phyloP scores from a whole-genome alignment of 2,888 invertebrate species.

The Steromphala cineraria region DNA sequence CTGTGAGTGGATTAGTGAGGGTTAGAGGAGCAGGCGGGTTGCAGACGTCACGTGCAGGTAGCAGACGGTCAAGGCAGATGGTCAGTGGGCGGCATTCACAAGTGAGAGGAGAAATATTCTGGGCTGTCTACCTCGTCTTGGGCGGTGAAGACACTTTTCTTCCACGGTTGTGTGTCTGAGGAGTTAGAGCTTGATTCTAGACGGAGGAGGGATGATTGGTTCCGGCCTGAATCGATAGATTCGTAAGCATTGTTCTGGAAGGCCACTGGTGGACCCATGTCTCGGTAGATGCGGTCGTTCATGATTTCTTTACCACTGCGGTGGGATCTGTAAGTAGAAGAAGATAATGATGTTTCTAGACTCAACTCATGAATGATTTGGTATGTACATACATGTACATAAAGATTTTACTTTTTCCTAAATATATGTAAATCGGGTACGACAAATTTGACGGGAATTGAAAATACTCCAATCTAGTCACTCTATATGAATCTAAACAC shows the following conservation, averaged over 20 bases:
- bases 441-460: too few species aligned
- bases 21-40: too few species aligned
- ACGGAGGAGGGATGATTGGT: background rate
- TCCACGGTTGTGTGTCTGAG: conserved; percentile 14
- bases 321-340: background rate
- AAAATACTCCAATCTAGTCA: too few species aligned
- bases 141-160: conserved; percentile 17
- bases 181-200: background rate
- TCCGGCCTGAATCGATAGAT: background rate
- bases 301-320: conserved; percentile 3
- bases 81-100: background rate
- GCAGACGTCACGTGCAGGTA: background rate
- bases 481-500: too few species aligned
- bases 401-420: too few species aligned
- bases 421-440: too few species aligned
- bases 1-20: too few species aligned
- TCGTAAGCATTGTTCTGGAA: conserved; percentile 26
- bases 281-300: conserved; percentile 11
- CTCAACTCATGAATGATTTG: too few species aligned
- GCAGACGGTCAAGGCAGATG: background rate
- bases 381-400: too few species aligned
- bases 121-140: conserved; percentile 16
- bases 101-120: background rate
- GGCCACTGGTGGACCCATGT: conserved; percentile 5
- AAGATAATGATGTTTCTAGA: background rate